A percentile compares a stretch with the other conserved stretches of the same genome.
Evolutionary conservation across 2,797 vertebrate genomes (phyloP).

Genomic region (Leptodactylus fallax): DNA sequence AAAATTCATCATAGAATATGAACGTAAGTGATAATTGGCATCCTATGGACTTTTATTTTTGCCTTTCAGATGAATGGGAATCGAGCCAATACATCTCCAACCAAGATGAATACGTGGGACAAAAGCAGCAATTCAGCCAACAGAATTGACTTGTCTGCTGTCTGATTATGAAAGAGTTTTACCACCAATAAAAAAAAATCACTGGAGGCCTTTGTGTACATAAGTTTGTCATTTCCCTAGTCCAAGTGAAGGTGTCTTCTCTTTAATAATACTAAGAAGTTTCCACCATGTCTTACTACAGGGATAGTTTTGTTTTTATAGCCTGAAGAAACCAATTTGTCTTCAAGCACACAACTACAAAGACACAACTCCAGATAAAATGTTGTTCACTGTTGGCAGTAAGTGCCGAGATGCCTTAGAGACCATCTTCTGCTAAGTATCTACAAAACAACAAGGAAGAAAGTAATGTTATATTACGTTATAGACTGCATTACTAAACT

Average conservation of each 20-base stretch:
- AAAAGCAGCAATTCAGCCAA: slow-evolving; percentile 92
- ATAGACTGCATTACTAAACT: slow-evolving; percentile 29
- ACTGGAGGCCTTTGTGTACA: slow-evolving; percentile 47
- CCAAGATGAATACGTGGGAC: slow-evolving; percentile 93
- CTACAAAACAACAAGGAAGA: slow-evolving; percentile 34
- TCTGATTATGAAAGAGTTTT: slow-evolving; percentile 75
- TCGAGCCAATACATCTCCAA: slow-evolving; percentile 84
- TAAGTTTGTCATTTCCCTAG: slow-evolving; percentile 39
- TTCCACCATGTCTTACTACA: slow-evolving; percentile 47
- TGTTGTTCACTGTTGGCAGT: slow-evolving; percentile 22
- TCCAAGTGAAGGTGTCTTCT: slow-evolving; percentile 39
- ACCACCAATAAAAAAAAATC: slow-evolving; percentile 36
- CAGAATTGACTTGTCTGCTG: slow-evolving; percentile 89
- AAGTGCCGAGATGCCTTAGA: slow-evolving; percentile 27
- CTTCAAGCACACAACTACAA: slow-evolving; percentile 38
- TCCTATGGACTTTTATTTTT: slow-evolving; percentile 35
- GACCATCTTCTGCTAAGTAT: not conserved
- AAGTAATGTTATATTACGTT: slow-evolving; percentile 35
- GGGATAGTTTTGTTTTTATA: slow-evolving; percentile 45
- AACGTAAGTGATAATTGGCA: not conserved
- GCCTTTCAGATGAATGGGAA: slow-evolving; percentile 88
- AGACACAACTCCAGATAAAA: slow-evolving; percentile 28
- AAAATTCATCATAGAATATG: not conserved
- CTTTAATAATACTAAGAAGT: slow-evolving; percentile 23
- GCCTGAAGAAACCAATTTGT: slow-evolving; percentile 41